Evolutionary conservation across 2,888 invertebrate genomes (phyloP).

Genomic region (Limenitis camilla): DNA sequence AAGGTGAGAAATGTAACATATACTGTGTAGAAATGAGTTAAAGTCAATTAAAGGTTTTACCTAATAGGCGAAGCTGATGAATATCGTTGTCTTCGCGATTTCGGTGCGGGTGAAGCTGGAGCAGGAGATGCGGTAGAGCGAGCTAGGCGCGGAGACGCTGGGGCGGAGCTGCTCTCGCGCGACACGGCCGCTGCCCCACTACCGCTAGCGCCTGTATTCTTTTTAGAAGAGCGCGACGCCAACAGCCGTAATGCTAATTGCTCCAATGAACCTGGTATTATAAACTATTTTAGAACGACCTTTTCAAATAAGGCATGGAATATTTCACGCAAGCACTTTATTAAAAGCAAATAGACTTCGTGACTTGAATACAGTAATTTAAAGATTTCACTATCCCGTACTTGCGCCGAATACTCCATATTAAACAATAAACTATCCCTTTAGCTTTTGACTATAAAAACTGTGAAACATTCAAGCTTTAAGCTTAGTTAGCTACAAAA

Average conservation of each 20-base stretch:
- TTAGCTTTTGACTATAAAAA: too few relatives aligned
- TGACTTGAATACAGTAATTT: too few relatives aligned
- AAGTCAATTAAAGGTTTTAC: slow-evolving; percentile 15
- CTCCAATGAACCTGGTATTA: slow-evolving; percentile 54
- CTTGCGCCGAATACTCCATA: too few relatives aligned
- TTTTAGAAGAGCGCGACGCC: slow-evolving; percentile 40
- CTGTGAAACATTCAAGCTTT: too few relatives aligned
- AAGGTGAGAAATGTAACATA: too few relatives aligned
- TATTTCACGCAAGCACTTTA: too few relatives aligned
- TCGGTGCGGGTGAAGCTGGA: slow-evolving; percentile 67
- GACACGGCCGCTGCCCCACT: slow-evolving; percentile 8
- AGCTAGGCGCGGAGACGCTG: slow-evolving; percentile 78
- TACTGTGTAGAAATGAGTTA: too few relatives aligned
- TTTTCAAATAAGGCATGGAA: too few relatives aligned
- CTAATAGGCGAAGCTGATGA: slow-evolving; percentile 83
- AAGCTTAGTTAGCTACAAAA: background rate
- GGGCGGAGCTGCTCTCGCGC: slow-evolving; percentile 58
- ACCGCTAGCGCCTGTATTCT: slow-evolving; percentile 14
- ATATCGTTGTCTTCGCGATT: slow-evolving; percentile 82
- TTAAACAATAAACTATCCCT: too few relatives aligned
- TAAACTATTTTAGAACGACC: background rate
- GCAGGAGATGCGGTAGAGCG: slow-evolving; percentile 82
- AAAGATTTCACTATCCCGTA: too few relatives aligned
- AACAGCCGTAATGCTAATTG: slow-evolving; percentile 59
- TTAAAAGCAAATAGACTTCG: too few relatives aligned